Evolutionary conservation across 92 coral and sea anemone genomes (phyloP).

Genomic region (Palythoa caribaeorum): DNA sequence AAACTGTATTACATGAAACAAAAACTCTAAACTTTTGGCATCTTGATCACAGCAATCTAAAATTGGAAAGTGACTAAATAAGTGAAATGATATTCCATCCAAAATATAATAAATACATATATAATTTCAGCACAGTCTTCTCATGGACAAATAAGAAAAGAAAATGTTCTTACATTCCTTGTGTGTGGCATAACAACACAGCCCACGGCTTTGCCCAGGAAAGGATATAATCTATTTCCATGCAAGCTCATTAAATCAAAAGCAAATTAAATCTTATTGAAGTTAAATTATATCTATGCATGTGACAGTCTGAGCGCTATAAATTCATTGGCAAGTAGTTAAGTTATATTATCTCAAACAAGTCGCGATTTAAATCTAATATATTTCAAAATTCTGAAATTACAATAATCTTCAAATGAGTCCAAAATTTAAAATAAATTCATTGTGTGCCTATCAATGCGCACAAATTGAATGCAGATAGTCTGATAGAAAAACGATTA

Average conservation of each 20-base stretch:
- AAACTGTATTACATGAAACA: neutral
- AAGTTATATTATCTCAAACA: neutral
- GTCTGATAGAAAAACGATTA: neutral
- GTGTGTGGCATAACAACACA: neutral
- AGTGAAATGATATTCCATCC: neutral
- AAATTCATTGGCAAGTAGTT: neutral
- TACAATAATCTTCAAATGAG: neutral
- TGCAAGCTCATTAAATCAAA: neutral
- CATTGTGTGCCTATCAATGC: neutral
- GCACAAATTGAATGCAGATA: neutral
- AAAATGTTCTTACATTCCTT: neutral
- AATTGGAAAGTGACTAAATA: slow-evolving; percentile 21
- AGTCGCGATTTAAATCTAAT: neutral
- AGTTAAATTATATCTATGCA: neutral
- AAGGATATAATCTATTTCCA: neutral
- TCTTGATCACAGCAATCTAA: neutral
- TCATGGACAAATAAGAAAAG: slow-evolving; percentile 7
- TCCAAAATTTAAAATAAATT: neutral
- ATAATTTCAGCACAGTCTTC: neutral
- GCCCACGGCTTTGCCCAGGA: neutral
- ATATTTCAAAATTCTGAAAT: neutral
- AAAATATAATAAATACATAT: neutral
- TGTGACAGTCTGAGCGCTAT: too few relatives aligned
- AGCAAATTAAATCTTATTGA: neutral
- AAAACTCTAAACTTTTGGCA: neutral